A percentile compares a stretch with the other conserved stretches of the same genome.
Conservation (phyloP, 2,888 invertebrate species). For the Eledone cirrhosa region DNA sequence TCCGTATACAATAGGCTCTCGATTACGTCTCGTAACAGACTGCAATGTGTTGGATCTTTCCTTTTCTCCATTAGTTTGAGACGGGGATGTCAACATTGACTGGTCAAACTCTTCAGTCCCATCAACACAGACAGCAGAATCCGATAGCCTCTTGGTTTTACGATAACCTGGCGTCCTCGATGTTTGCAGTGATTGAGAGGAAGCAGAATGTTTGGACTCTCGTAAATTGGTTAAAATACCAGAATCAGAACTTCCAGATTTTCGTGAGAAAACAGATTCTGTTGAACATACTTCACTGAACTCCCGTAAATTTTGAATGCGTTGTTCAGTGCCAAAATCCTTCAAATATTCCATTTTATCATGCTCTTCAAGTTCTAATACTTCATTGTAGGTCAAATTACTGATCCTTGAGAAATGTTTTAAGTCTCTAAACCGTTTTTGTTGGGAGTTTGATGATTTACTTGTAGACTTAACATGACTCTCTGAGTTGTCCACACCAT, state of each 20-base stretch:
- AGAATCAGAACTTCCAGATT: conserved; percentile 19
- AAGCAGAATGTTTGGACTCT: background rate
- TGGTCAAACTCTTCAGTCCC: background rate
- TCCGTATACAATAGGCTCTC: background rate
- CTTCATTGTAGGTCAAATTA: conserved; percentile 18
- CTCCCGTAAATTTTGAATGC: background rate
- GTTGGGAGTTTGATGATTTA: background rate
- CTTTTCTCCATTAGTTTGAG: background rate
- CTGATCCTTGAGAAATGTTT: conserved; percentile 21
- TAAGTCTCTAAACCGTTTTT: conserved; percentile 16
- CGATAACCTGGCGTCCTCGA: background rate
- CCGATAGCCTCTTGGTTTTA: background rate
- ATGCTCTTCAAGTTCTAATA: conserved; percentile 16
- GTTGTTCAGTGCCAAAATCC: background rate
- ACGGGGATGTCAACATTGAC: background rate
- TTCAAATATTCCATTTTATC: background rate
- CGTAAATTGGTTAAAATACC: background rate
- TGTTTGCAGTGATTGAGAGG: background rate
- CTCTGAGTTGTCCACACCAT: too few species aligned
- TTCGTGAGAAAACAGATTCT: conserved; percentile 1
- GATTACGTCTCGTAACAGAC: background rate
- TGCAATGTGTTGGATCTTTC: background rate
- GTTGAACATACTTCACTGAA: background rate
- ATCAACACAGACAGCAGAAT: conserved; percentile 15
- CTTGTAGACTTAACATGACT: too few species aligned